Evolutionary conservation across 2,113 vertebrate genomes (phyloP), one percentile per base, ranked within the genome.

Genomic region (Equus quagga): DNA sequence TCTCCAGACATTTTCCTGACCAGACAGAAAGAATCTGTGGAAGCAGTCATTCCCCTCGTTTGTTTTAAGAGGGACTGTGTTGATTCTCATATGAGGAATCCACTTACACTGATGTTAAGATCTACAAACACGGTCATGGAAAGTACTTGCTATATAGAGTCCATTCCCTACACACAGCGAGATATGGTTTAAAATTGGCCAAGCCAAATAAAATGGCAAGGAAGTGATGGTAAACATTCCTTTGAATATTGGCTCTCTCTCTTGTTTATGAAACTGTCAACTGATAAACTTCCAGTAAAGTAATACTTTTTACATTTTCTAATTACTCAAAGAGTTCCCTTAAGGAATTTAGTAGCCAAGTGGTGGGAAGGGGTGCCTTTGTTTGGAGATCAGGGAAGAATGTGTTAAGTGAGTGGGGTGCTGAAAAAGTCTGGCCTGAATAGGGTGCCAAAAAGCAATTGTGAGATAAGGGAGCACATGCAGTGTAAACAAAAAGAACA

Each of bases 1-100:
- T 98, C 96, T 90, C 98, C 70, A 94, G 96, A 98, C 41, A 41
- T 97, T 95, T 96, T 98, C 73, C 79, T 98, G 78, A 92, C 85
- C 93, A 86, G 97, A 98, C 90, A 97, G 97, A 97, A 95, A 96
- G 93, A 96, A 95, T 86, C 56, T 46, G 58, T 87, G 65, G 76
- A 98, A 97, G 78, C 9, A 95, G 91, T 46, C 26, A 93, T 26
- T 84, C 21, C 41, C 96, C 54, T n/a, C 5, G 3, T 65, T 60
- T 98, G 54, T 97, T 97, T 97, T 96, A 87, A 73, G 80, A 76
- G 93, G 95, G 51, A n/a, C 4, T 72, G 28, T 44, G 41, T 0
- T 26, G 4, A 67, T 97, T 97, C 90, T 97, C 60, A 65, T 51
- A 58, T 44, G 89, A 96, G 54, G 69, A 96, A 96, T 94, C 11